Evolutionary conservation across 2,888 invertebrate genomes (phyloP).

Genomic region (Drosophila cyrtoloma): DNA sequence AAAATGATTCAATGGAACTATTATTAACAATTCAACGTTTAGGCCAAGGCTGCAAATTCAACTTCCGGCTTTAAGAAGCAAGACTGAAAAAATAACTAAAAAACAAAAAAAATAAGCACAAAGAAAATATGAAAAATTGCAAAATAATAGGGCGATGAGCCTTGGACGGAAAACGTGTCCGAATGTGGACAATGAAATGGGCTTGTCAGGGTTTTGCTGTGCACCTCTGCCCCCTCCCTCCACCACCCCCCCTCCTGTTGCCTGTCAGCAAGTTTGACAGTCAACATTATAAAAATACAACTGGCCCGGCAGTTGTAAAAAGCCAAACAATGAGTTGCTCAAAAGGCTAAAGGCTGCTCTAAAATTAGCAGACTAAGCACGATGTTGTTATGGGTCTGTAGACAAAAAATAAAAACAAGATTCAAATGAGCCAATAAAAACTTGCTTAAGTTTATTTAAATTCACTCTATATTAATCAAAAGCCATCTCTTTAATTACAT

Average conservation of each 20-base stretch:
- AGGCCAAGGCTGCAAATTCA: constrained; percentile 67
- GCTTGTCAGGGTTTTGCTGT: constrained; percentile 4
- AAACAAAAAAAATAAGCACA: constrained; percentile 4
- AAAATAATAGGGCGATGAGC: constrained; percentile 62
- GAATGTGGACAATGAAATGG: constrained; percentile 46
- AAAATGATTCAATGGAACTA: constrained; percentile 19
- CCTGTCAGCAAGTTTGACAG: constrained; percentile 42
- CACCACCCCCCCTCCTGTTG: fast-evolving
- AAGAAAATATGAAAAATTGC: constrained; percentile 47
- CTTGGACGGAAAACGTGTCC: constrained; percentile 47
- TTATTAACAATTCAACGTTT: constrained; percentile 72
- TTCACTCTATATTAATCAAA: background rate
- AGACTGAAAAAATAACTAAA: background rate
- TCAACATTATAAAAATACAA: constrained; percentile 48
- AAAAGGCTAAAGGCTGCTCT: background rate
- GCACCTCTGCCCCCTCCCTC: background rate
- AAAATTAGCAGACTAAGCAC: background rate
- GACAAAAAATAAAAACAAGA: background rate
- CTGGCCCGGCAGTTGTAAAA: constrained; percentile 15
- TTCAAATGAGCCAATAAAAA: background rate
- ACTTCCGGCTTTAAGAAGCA: constrained; percentile 53
- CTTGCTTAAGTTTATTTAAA: background rate
- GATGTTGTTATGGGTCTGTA: constrained; percentile 1
- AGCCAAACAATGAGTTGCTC: constrained; percentile 11
- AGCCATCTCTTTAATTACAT: background rate